These are phyloP conservation scores for Petroica traversi DNA, from an alignment of 2,113 vertebrate species.

Conservation along the genomic window DNA sequence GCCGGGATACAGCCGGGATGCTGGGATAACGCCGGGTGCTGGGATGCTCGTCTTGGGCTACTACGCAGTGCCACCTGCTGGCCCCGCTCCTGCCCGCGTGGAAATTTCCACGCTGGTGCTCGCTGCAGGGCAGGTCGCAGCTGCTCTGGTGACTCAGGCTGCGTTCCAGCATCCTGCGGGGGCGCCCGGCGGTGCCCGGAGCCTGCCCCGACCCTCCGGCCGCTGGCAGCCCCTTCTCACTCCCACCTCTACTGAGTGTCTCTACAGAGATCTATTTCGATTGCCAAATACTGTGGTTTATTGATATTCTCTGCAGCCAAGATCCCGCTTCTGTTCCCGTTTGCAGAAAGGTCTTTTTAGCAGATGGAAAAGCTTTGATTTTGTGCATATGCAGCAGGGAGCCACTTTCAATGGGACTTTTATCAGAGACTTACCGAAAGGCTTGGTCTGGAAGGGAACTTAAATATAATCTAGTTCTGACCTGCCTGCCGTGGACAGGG, in stretches of 20 bases:
- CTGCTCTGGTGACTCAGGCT: accelerated
- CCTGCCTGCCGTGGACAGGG: no score
- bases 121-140: neutral
- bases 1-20: no score
- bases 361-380: neutral
- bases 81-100: neutral
- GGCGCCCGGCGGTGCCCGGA: neutral
- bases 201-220: neutral
- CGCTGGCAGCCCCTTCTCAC: accelerated
- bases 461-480: neutral
- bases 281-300: neutral
- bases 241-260: accelerated
- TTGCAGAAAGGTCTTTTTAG: neutral
- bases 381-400: neutral
- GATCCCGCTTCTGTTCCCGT: accelerated
- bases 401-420: neutral
- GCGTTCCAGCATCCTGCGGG: no score
- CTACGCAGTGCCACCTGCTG: constrained; percentile 71
- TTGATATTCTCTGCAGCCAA: neutral
- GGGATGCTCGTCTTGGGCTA: neutral
- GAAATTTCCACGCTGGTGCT: constrained; percentile 38
- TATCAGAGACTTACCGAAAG: neutral
- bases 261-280: accelerated
- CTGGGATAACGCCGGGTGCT: no score
- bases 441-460: neutral